Percentiles rank a stretch among this genome's conserved stretches.
These are phyloP conservation scores for Argentina silus DNA, from an alignment of 2,797 vertebrate species.

Conservation along the genomic window DNA sequence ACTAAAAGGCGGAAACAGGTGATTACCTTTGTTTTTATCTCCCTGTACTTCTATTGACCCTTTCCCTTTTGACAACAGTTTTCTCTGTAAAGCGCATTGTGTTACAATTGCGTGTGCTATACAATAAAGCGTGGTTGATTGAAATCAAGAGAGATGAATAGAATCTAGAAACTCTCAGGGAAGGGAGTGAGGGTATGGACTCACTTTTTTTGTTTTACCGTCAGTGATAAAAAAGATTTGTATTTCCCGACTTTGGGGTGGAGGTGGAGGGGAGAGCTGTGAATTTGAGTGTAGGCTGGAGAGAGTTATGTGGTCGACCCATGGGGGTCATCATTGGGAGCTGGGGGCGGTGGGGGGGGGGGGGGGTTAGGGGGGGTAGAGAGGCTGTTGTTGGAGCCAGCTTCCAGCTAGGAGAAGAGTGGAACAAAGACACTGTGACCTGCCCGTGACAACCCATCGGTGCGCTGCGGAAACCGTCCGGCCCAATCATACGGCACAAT, in stretches of 20 bases:
- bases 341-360: not conserved
- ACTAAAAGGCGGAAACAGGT: not conserved
- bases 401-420: slow-evolving; percentile 1
- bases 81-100: too few relatives aligned
- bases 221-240: not conserved
- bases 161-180: not conserved
- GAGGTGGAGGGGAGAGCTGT: not conserved
- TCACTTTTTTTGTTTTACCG: not conserved
- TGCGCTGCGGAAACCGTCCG: not conserved
- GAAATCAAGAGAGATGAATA: not conserved
- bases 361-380: too few relatives aligned
- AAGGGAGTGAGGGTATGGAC: too few relatives aligned
- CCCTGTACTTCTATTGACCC: too few relatives aligned
- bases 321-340: not conserved
- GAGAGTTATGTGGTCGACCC: slow-evolving; percentile 2
- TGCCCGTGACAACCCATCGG: not conserved
- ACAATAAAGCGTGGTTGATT: too few relatives aligned
- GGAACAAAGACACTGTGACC: slow-evolving; percentile 8
- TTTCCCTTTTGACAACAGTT: too few relatives aligned
- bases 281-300: not conserved
- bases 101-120: too few relatives aligned
- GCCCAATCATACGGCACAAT: slow-evolving; percentile 47
- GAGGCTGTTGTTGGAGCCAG: slow-evolving; percentile 5
- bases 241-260: not conserved
- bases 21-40: too few relatives aligned